Conservation (phyloP, 2,888 invertebrate species). For the Amiota mariae region DNA sequence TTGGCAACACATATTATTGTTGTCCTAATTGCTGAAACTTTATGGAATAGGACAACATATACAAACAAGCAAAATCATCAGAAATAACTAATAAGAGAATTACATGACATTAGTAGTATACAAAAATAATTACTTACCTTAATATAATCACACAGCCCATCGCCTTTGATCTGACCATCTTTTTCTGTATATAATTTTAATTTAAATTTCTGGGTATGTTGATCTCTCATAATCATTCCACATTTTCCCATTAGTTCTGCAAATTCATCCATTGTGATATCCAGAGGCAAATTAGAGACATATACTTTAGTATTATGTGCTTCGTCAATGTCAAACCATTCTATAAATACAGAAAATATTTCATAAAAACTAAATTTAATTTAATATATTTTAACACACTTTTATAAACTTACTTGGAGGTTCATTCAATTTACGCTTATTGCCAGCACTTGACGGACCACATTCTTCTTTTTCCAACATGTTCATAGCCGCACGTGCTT, state of each 20-base stretch:
- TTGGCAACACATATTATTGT: too few species aligned
- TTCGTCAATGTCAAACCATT: constrained; percentile 95
- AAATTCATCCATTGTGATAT: constrained; percentile 91
- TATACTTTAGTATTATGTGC: constrained; percentile 95
- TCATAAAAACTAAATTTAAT: constrained; percentile 33
- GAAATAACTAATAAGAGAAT: too few species aligned
- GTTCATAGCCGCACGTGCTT: constrained; percentile 60
- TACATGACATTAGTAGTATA: not conserved
- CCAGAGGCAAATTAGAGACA: constrained; percentile 91
- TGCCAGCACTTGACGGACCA: constrained; percentile 44
- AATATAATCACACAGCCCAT: constrained; percentile 96
- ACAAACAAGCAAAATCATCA: too few species aligned
- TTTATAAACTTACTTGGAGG: constrained; percentile 72
- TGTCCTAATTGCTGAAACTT: too few species aligned
- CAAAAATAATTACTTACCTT: constrained; percentile 78
- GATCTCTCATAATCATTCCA: constrained; percentile 94
- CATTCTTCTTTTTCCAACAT: constrained; percentile 32
- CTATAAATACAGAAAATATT: constrained; percentile 67
- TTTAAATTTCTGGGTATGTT: constrained; percentile 85
- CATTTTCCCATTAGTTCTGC: constrained; percentile 95
- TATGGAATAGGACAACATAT: too few species aligned
- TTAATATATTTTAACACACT: too few species aligned
- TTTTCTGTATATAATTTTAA: constrained; percentile 92
- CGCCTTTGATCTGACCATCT: constrained; percentile 91
- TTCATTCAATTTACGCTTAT: constrained; percentile 76